Percentiles rank a stretch among this genome's conserved stretches.
Evolutionary conservation across 2,113 vertebrate species (phyloP).

Genomic region (Calidris pygmaea): DNA sequence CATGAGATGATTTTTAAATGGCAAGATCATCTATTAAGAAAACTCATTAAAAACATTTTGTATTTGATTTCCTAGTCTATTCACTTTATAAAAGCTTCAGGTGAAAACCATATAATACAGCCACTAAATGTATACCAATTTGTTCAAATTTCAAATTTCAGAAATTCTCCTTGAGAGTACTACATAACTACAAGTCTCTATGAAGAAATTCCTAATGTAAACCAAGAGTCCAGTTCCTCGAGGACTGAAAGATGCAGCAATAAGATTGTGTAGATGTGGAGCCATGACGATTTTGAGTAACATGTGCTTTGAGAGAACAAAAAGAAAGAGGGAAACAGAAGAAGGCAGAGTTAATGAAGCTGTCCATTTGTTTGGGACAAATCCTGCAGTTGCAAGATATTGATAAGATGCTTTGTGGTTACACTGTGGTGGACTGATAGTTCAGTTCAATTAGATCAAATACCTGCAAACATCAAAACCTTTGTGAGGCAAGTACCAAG

Average conservation of each 20-base stretch:
- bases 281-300: neutral
- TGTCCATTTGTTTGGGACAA: neutral
- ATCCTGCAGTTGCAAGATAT: neutral
- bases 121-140: neutral
- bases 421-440: neutral
- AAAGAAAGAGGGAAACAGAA: neutral
- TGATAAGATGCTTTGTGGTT: neutral
- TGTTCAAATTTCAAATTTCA: neutral
- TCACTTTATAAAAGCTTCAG: neutral
- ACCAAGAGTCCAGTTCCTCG: neutral
- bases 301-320: neutral
- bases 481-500: neutral
- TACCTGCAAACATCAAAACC: neutral
- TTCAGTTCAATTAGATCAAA: neutral
- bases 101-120: neutral
- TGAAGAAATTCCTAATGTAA: neutral
- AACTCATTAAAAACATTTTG: neutral
- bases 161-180: neutral
- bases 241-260: neutral
- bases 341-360: neutral
- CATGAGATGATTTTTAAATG: slow-evolving; percentile 7
- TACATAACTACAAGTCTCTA: neutral
- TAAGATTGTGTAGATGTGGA: neutral
- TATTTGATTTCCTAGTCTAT: neutral
- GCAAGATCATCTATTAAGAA: neutral